Base-by-base conservation (phyloP, 2,113 vertebrate species). In the Pollachius pollachius region DNA sequence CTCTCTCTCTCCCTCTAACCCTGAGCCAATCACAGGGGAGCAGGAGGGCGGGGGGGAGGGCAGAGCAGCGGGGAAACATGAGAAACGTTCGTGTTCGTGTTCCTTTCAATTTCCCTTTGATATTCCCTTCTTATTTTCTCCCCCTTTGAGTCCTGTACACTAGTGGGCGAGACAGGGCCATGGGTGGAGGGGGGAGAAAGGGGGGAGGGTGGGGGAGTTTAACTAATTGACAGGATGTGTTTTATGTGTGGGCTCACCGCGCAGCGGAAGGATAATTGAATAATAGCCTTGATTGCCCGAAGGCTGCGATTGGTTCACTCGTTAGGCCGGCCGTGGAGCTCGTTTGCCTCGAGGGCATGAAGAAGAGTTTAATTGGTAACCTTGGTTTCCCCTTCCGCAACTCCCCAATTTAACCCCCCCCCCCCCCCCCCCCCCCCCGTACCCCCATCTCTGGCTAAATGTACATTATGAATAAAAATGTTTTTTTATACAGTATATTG, bases 221-320 rank as follows among this genome's bases (percentile, higher is more conserved):
- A 84, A 84, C 85, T 81, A 88, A 89, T 85, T 83, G 78, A 79
- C 76, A 76, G 68, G 66, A 68, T 65, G 52, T 52, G 2, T 48
- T 75, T 74, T 78, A 68, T 60, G 66, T 70, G 68, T 75, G 56
- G 64, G 30, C 84, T 84, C 86, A 81, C 74, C 70, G 81, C 68
- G 73, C 75, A 69, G 78, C 41, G 41, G 41, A 48, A 13, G 41
- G 9, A 48, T 48, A 81, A 79, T 75, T 73, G 82, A 87, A 23
- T 78, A 80, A 85, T 81, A 56, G 80, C 23, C 64, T 75, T 81
- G 80, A 88, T 85, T 80, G 83, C 86, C 84, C 85, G 77, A 80
- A 81, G 78, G 74, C 64, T 68, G 81, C 91, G 87, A 85, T 91
- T 90, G 89, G 83, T 86, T 81, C 41, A 73, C 82, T 69, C 75